Percentiles rank a stretch among this genome's conserved stretches.
phyloP scores from a whole-genome alignment of 2,888 invertebrate species.

The Eudemis profundana region DNA sequence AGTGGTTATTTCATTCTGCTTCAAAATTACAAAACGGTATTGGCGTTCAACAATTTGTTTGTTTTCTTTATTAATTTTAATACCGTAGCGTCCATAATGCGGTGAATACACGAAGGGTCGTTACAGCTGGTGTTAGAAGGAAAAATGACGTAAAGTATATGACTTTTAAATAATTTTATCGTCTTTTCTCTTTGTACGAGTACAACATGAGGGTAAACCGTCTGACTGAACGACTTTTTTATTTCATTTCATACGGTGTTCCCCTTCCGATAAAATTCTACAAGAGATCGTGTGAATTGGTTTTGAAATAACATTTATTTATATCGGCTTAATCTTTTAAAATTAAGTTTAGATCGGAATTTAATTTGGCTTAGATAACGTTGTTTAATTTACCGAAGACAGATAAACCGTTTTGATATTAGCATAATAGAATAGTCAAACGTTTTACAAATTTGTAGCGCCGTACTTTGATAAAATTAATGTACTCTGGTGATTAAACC shows the following conservation, averaged over 20 bases:
- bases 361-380: conserved; percentile 5
- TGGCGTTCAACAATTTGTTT: conserved; percentile 57
- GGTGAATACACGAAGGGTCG: conserved; percentile 64
- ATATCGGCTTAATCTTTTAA: conserved; percentile 23
- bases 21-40: conserved; percentile 56
- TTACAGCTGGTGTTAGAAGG: conserved; percentile 47
- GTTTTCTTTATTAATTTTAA: conserved; percentile 65
- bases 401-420: conserved; percentile 8
- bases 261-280: conserved; percentile 60
- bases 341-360: conserved; percentile 2
- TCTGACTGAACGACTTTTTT: conserved; percentile 37
- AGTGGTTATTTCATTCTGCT: conserved; percentile 56
- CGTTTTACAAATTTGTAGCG: neutral
- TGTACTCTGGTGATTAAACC: neutral
- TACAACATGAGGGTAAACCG: neutral
- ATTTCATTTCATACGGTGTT: conserved; percentile 33
- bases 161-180: neutral
- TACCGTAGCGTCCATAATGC: conserved; percentile 57
- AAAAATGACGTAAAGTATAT: neutral
- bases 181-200: neutral
- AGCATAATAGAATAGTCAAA: conserved; percentile 2
- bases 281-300: conserved; percentile 54
- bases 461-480: neutral
- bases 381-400: conserved; percentile 18
- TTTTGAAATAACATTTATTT: conserved; percentile 23